Evolutionary conservation across 2,113 vertebrate species (phyloP), one percentile per base, ranked within the genome.

Genomic region (Danio rerio): DNA sequence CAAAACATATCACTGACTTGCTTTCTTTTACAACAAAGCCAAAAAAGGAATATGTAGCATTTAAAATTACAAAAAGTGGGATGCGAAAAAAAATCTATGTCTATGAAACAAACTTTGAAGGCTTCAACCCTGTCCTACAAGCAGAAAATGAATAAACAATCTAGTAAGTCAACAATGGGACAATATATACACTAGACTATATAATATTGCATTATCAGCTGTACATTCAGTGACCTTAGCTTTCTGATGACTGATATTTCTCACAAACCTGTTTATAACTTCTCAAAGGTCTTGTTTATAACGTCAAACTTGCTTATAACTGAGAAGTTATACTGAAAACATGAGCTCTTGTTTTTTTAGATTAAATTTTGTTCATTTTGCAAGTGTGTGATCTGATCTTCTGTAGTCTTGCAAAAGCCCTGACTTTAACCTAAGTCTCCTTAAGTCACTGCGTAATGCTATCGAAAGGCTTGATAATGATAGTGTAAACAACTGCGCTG

Each of bases 221-320:
- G 70, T 42, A 13, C 84, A 84, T 83, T 86, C 84, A 83, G 1
- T 88, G 89, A 90, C 84, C 66, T 20, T n/a, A n/a, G n/a, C n/a
- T n/a, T n/a, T 85, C 15, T 9, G 62, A 78, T 68, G 65, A 43
- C 66, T 89, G 87, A 86, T 68, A 68, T 69, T 81, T 31, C 52
- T 62, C 75, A 13, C 85, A 83, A 80, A 13, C 70, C 76, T 53
- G 68, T 83, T 59, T 0, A 1, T 7, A 40, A 73, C 8, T 71
- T 20, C n/a, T n/a, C n/a, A n/a, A n/a, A n/a, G n/a, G n/a, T n/a
- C n/a, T n/a, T 53, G 68, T 83, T 59, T 0, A 1, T 7, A 40
- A 73, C 8, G 52, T 20, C 31, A 31, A 3, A 31, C 31, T 31
- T 31, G 31, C 3, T 31, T 31, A 31, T 31, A 31, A 31, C 1